Evolutionary conservation across 2,113 vertebrate species (phyloP).

Genomic region (Prinia subflava): DNA sequence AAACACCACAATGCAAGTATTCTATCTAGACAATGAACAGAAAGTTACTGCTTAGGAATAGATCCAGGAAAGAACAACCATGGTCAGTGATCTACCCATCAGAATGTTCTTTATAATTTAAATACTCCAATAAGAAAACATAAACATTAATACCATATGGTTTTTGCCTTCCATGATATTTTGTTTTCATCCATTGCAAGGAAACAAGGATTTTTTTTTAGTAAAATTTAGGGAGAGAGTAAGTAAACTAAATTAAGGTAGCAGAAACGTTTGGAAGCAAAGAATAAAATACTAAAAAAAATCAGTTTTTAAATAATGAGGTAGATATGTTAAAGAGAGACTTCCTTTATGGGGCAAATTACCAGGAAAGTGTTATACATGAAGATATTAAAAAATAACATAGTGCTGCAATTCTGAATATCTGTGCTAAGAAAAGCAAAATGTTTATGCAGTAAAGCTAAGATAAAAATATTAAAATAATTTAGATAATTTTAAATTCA

Average conservation of each 20-base stretch:
- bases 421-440: neutral
- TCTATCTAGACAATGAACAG: neutral
- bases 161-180: neutral
- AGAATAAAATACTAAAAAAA: neutral
- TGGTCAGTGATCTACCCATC: neutral
- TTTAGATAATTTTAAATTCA: neutral
- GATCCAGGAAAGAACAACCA: neutral
- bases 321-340: neutral
- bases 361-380: neutral
- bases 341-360: neutral
- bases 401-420: neutral
- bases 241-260: neutral
- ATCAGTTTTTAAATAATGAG: neutral
- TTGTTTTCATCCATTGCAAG: neutral
- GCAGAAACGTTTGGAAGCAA: neutral
- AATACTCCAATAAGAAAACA: neutral
- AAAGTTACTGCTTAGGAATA: neutral
- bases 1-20: neutral
- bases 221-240: neutral
- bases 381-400: neutral
- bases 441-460: neutral
- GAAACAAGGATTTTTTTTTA: neutral
- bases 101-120: neutral
- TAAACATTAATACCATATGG: neutral
- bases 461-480: neutral